A percentile compares a stretch with the other conserved stretches of the same genome.
Evolutionary conservation across 1,140 invertebrate genomes (phyloP).

Genomic region (Eurosta solidaginis): DNA sequence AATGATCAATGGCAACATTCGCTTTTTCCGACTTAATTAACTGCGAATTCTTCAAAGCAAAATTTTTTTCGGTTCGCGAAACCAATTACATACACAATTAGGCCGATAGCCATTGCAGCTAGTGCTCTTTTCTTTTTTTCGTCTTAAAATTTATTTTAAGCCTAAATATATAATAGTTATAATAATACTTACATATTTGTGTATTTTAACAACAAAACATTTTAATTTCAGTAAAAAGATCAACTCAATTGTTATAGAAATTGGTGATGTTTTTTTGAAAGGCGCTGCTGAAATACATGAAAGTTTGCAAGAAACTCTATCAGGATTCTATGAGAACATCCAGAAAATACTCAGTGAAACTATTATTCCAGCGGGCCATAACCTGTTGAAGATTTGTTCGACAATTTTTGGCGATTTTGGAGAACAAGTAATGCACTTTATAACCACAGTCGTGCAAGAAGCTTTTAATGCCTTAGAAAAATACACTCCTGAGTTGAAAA

Average conservation of each 20-base stretch:
- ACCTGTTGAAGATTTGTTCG: constrained; percentile 36
- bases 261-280: constrained; percentile 61
- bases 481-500: constrained; percentile 70
- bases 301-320: constrained; percentile 56
- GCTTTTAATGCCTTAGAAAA: constrained; percentile 47
- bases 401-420: constrained; percentile 42
- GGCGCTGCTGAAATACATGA: constrained; percentile 61
- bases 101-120: too few relatives aligned
- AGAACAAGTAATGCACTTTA: constrained; percentile 37
- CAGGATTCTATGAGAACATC: constrained; percentile 59
- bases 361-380: constrained; percentile 45
- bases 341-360: constrained; percentile 66
- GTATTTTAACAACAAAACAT: too few relatives aligned
- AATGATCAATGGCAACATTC: too few relatives aligned
- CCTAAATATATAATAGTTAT: too few relatives aligned
- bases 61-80: too few relatives aligned
- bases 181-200: not conserved
- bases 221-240: constrained; percentile 37
- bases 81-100: too few relatives aligned
- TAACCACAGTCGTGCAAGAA: constrained; percentile 40
- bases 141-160: too few relatives aligned
- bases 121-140: too few relatives aligned
- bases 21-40: too few relatives aligned
- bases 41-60: too few relatives aligned
- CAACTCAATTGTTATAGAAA: constrained; percentile 56